Base-by-base conservation (phyloP, 2,797 vertebrate species). In the Tauraco hartlaubi region DNA sequence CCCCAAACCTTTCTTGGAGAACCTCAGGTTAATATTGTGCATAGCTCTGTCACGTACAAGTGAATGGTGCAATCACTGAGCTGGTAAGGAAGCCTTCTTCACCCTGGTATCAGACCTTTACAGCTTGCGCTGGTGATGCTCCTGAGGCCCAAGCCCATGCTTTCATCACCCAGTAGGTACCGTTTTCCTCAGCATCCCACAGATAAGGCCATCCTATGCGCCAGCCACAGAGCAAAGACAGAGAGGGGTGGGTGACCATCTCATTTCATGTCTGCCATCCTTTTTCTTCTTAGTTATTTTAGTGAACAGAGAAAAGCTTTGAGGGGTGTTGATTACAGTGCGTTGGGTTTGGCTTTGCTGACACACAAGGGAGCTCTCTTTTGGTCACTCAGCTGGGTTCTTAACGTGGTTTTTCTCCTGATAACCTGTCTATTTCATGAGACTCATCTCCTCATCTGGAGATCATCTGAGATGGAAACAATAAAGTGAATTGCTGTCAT, bases 21-120 rank as follows among this genome's bases (percentile, higher is more conserved):
- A 29, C 37, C 9, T 52, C 49, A 37, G 9, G 37, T 72, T 15
- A 25, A 0, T n/a, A 5, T 51, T 15, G 9, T 61, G 9, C 54
- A 26, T 49, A 63, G 44, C 33, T 46, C 28, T 35, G 22, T 58
- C 35, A 7, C 0, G 0, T 73, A 6, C 6, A 62, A 55, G 29
- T 46, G 14, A 29, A 69, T 9, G 31, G 31, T 54, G 29, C 23
- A n/a, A 80, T 62, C 63, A 17, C 9, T 59, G 16, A 18, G 28
- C 5, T 29, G 39, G 11, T 67, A 31, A 51, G 31, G 48, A 66
- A 82, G 26, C 23, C 17, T 11, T 8, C 49, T 82, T 51, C 39
- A 18, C 4, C 12, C 28, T 64, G 21, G 7, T 67, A 8, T 77
- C 41, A 37, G 69, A 72, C 13, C 21, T 72, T 55, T 21, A 11